Percentiles rank a stretch among this genome's conserved stretches.
Evolutionary conservation across 2,797 vertebrate genomes (phyloP).

Genomic region (Neosalanx taihuensis): DNA sequence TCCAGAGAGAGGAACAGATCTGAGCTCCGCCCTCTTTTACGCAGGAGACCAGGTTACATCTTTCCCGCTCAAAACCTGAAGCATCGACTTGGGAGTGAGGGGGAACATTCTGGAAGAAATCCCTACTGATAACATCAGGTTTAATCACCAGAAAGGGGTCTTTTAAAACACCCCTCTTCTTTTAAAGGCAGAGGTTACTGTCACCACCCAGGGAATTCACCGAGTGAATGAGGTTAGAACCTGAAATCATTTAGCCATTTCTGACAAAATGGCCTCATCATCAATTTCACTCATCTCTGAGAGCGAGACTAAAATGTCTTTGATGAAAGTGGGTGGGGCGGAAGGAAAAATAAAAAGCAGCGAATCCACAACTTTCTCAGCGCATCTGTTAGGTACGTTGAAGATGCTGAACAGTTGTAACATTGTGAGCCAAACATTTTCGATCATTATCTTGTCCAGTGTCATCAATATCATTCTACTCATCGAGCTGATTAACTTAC

Average conservation of each 20-base stretch:
- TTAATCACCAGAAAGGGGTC: neutral
- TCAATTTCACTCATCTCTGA: neutral
- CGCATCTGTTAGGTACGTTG: no score
- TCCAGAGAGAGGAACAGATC: neutral
- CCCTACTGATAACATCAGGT: neutral
- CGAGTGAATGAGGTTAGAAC: neutral
- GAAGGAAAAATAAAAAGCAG: no score
- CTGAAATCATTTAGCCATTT: neutral
- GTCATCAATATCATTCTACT: no score
- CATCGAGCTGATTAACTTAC: no score
- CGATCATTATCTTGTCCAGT: no score
- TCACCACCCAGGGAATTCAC: no score
- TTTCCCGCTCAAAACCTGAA: neutral
- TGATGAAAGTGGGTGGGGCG: no score
- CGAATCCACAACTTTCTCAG: no score
- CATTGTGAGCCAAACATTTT: no score
- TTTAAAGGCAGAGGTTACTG: no score
- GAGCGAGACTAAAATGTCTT: neutral
- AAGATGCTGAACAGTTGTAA: no score
- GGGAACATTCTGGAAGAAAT: neutral
- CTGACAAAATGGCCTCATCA: conserved; percentile 11
- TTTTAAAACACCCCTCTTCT: neutral
- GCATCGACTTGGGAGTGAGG: neutral
- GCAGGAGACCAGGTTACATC: neutral
- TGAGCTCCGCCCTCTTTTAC: neutral